phyloP scores from a whole-genome alignment of 2,888 invertebrate species.

The Biston stratarius region DNA sequence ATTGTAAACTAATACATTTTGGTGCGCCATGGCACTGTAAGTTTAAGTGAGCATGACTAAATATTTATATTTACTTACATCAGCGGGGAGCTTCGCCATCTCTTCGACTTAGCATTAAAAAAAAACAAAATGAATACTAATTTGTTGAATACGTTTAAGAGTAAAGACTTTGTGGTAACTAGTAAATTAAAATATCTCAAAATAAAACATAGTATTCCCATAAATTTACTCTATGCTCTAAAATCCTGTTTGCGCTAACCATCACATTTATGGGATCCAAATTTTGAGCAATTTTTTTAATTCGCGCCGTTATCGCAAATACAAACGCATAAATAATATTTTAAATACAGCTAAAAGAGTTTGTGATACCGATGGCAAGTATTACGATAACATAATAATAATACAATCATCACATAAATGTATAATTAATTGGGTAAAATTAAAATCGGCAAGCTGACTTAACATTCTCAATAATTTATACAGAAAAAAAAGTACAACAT shows the following conservation, averaged over 20 bases:
- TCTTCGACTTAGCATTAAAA: slow-evolving; percentile 10
- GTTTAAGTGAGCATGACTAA: slow-evolving; percentile 44
- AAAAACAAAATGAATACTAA: slow-evolving; percentile 9
- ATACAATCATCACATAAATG: slow-evolving; percentile 46
- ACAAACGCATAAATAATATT: slow-evolving; percentile 11
- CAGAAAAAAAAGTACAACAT: slow-evolving; percentile 61
- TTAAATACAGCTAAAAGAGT: slow-evolving; percentile 46
- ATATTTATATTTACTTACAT: slow-evolving; percentile 25
- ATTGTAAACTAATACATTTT: slow-evolving; percentile 35
- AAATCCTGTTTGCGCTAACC: slow-evolving; percentile 42
- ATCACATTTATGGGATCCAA: slow-evolving; percentile 55
- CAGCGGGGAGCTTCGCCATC: slow-evolving; percentile 14
- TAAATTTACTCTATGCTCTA: slow-evolving; percentile 19
- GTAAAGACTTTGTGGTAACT: slow-evolving; percentile 34
- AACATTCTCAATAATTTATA: slow-evolving; percentile 62
- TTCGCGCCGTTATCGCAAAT: slow-evolving; percentile 24
- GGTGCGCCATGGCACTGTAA: slow-evolving; percentile 45
- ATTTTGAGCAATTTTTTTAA: slow-evolving; percentile 43
- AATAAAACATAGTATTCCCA: slow-evolving; percentile 21
- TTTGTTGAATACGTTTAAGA: background rate
- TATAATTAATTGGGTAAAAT: slow-evolving; percentile 54
- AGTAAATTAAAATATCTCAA: slow-evolving; percentile 22
- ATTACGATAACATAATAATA: slow-evolving; percentile 27
- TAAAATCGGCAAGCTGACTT: slow-evolving; percentile 71
- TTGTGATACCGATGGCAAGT: slow-evolving; percentile 78